Evolutionary conservation across 2,888 invertebrate species (phyloP), one percentile per base, ranked within the genome.

Genomic region (Nomada hirtipes): DNA sequence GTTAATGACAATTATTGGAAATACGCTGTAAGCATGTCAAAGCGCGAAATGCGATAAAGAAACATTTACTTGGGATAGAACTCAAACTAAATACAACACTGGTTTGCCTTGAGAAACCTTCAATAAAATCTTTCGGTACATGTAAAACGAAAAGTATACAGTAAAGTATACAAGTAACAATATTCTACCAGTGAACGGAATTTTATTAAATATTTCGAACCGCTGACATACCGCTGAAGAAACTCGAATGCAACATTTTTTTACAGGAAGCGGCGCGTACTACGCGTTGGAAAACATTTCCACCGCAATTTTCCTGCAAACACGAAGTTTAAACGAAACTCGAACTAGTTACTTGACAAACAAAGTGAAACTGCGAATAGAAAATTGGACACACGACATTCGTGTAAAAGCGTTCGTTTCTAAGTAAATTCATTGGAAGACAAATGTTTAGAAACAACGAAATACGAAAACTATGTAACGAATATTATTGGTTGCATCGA

Each of bases 401-500:
- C 60, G 36, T 7, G 36, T 36, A 7, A 36, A 36, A 36, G 36
- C 36, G 36, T 36, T 36, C 36, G 36, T 1, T 36, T 36, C 36
- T 7, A 36, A 15, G 63, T 23, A 23, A 23, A 63, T 15, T 1
- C 23, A 23, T 47, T 13, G 10, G 2, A 11, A 20, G 4, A 13
- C 4, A 23, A 36, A 36, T 36, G 7, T 36, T 36, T 36, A 36
- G 36, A 0, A 36, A 7, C 36, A 36, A 36, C 36, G 26, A 50
- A 47, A 26, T 3, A 13, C 26, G 1, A 15, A 18, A 18, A 18
- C 13, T 11, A 18, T n/a, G 2, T 10, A 26, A 10, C 26, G 26
- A 20, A 52, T 29, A 7, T 29, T 50, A 69, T n/a, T 50, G 50
- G 57, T 60, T 9, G 13, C 26, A 65, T 65, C n/a, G 70, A 57